Evolutionary conservation across 2,888 invertebrate species (phyloP).

Genomic region (Meiosimyza platycephala): DNA sequence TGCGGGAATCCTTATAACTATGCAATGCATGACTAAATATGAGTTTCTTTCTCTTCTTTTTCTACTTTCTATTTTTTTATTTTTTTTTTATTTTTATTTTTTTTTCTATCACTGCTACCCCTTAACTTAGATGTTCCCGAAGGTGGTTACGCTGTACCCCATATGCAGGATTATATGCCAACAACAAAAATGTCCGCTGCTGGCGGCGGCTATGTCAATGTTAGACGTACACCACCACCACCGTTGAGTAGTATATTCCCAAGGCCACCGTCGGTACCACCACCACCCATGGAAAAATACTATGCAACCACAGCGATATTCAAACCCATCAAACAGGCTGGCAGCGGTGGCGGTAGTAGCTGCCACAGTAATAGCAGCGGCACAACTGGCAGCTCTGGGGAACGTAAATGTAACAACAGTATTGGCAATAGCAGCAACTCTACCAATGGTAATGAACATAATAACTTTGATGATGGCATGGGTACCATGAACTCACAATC

Average conservation of each 20-base stretch:
- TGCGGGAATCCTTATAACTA: slow-evolving; percentile 35
- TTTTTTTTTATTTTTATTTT: slow-evolving; percentile 30
- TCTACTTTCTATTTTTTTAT: slow-evolving; percentile 32
- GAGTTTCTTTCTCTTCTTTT: slow-evolving; percentile 29
- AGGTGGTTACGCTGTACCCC: slow-evolving; percentile 73
- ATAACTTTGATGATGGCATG: slow-evolving; percentile 60
- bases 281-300: slow-evolving; percentile 77
- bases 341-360: slow-evolving; percentile 50
- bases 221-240: slow-evolving; percentile 67
- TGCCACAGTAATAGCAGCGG: slow-evolving; percentile 50
- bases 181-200: slow-evolving; percentile 64
- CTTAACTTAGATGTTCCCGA: slow-evolving; percentile 70
- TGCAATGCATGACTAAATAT: slow-evolving; percentile 20
- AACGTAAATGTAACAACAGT: slow-evolving; percentile 44
- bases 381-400: slow-evolving; percentile 49
- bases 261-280: slow-evolving; percentile 75
- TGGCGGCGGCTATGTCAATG: slow-evolving; percentile 63
- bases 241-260: slow-evolving; percentile 71
- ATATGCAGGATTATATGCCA: slow-evolving; percentile 70
- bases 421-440: slow-evolving; percentile 42
- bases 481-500: slow-evolving; percentile 66
- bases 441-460: slow-evolving; percentile 50
- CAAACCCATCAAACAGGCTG: slow-evolving; percentile 66
- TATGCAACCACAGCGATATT: slow-evolving; percentile 78
- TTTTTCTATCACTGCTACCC: slow-evolving; percentile 25